Evolutionary conservation across 2,797 vertebrate genomes (phyloP).

Genomic region (Enteromius treurensis): DNA sequence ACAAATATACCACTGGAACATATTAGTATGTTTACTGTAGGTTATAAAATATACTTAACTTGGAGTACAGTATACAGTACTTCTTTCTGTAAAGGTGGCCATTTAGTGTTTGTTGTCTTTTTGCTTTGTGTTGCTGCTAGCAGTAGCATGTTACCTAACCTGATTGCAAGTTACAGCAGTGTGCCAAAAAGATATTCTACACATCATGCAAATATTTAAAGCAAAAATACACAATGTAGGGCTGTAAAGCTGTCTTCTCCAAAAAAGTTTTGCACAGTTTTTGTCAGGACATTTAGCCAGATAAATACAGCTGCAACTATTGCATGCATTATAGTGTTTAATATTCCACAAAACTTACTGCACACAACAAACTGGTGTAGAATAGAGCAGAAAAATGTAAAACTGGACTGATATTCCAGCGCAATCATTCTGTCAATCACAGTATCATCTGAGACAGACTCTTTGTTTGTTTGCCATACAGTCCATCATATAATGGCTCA

Average conservation of each 20-base stretch:
- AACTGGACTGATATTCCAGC: too few species aligned
- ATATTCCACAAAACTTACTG: neutral
- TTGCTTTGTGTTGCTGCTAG: neutral
- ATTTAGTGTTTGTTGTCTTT: neutral
- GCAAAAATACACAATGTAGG: too few species aligned
- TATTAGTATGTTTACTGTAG: neutral
- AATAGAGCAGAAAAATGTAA: neutral
- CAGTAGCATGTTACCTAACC: too few species aligned
- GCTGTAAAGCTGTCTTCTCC: too few species aligned
- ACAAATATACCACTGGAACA: neutral
- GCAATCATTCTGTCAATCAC: too few species aligned
- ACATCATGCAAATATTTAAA: neutral
- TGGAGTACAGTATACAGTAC: neutral
- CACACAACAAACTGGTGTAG: neutral
- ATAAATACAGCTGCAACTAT: neutral
- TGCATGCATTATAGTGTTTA: too few species aligned
- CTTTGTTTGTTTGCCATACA: slow-evolving; percentile 20
- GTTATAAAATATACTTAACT: neutral
- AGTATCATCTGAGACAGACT: neutral
- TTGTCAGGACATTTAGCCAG: neutral
- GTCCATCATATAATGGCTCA: slow-evolving; percentile 16
- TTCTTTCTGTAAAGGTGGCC: neutral
- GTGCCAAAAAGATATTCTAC: neutral
- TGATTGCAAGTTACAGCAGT: neutral
- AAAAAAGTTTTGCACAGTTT: too few species aligned